Conservation (phyloP, 2,113 vertebrate species). For the Phrynocephalus versicolor region DNA sequence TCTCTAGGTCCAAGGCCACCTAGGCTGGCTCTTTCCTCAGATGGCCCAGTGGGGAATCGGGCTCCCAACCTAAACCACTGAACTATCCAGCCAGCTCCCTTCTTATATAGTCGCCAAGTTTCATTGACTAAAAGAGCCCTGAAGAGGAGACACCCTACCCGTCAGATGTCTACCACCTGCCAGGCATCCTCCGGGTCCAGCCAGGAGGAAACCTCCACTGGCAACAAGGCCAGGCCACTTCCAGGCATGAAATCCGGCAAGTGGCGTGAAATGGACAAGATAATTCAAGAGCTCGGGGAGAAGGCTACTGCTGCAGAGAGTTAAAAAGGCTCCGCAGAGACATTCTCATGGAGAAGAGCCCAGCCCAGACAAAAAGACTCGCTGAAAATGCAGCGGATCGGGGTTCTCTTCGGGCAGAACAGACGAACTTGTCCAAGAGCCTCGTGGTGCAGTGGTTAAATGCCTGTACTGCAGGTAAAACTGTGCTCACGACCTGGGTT, state of each 20-base stretch:
- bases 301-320: not conserved
- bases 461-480: no score
- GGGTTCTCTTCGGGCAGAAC: not conserved
- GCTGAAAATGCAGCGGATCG: not conserved
- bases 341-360: no score
- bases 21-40: no score
- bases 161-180: not conserved
- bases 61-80: no score
- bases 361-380: not conserved
- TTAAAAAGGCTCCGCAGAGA: not conserved
- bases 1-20: no score
- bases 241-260: not conserved
- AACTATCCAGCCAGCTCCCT: no score
- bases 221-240: not conserved
- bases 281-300: not conserved
- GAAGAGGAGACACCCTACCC: not conserved
- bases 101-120: no score
- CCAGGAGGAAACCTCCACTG: not conserved
- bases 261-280: slow-evolving; percentile 3
- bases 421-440: no score
- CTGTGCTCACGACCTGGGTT: no score
- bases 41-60: no score
- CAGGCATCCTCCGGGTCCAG: not conserved
- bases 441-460: no score
- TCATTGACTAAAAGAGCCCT: no score